Evolutionary conservation across 2,888 invertebrate species (phyloP), one percentile per base, ranked within the genome.

Genomic region (Megalurothrips usitatus): DNA sequence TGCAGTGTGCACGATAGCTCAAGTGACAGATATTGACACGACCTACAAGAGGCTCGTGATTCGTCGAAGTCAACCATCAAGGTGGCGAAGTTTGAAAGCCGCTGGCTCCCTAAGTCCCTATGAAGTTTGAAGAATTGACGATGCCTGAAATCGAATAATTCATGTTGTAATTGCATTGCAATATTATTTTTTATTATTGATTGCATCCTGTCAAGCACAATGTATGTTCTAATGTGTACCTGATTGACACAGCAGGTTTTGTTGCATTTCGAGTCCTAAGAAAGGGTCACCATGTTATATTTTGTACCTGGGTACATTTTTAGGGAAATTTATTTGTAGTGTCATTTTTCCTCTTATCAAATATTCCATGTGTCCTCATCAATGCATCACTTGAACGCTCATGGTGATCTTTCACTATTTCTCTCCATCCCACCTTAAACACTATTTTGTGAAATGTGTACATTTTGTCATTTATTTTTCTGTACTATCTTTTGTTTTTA

Each of bases 121-220:
- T 58, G 58, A 23, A 75, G 68, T 75, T 26, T 75, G 68, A 26
- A 75, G 68, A 75, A 75, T 75, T 75, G 68, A 75, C 68, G 68
- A 75, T 26, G 68, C 68, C 68, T 75, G 26, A 26, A 23, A 26
- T 26, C 26, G 26, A 23, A n/a, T 75, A 75, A 58, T 26, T 26
- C 68, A 23, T 75, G 68, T 75, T 75, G 26, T 75, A 75, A 26
- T 26, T 26, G n/a, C 26, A 23, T 75, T 75, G 23, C 68, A 75
- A 75, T 75, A 75, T 75, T 75, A 75, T 75, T 75, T 75, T 43
- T 75, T 75, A 26, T 75, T 75, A 75, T 26, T 23, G 68, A 75
- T 75, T 75, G 68, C 68, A 75, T 75, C 23, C 68, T 75, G 68
- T 75, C 68, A 75, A 75, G 68, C 68, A 75, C 68, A 75, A 75